Evolutionary conservation across 2,797 vertebrate species (phyloP), one percentile per base, ranked within the genome.

Genomic region (Alosa sapidissima): DNA sequence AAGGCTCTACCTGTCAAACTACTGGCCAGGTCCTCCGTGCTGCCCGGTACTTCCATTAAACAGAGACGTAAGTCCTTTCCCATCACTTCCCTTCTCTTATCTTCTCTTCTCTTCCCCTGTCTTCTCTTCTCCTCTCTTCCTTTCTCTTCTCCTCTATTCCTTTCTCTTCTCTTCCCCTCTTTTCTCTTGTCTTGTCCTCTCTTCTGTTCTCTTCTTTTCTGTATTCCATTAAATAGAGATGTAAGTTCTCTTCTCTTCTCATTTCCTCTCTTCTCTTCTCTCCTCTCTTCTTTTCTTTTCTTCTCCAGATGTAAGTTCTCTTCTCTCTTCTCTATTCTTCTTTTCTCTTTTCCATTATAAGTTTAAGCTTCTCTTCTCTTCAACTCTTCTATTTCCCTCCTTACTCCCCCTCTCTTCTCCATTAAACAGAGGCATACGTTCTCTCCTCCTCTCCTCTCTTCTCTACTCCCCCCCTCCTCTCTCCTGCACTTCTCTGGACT

Each of bases 1-100:
- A 98, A 97, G 93, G 89, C 96, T 0, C 92, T 98, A 82, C 97
- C 97, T 0, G 96, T 97, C 90, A 98, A 97, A 91, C 94, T 98
- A 78, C 94, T 98, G 81, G 87, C 95, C 13, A 94, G 96, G 14
- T 97, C 96, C 16, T 92, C 95, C 0, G 85, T 93, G 85, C 94
- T 96, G 36, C 92, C 95, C 86, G 93, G 94, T 91, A 94, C 94
- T 89, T 96, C 97, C 0, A 92, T 93, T 93, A 97, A 94, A 93
- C 91, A 97, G 90, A 97, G 95, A 93, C 21, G 97, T 98, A 91
- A 96, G 97, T 41, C 8, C 81, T 24, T 51, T 24, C 47, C 41
- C 33, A 48, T 10, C 19, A 1, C 28, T 68, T 51, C 54, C 28
- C 13, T 72, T 52, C 3, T 28, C 36, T 41, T 16, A 48, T 36